phyloP scores from a whole-genome alignment of 2,797 vertebrate species.

The Melanotaenia pygmaea region DNA sequence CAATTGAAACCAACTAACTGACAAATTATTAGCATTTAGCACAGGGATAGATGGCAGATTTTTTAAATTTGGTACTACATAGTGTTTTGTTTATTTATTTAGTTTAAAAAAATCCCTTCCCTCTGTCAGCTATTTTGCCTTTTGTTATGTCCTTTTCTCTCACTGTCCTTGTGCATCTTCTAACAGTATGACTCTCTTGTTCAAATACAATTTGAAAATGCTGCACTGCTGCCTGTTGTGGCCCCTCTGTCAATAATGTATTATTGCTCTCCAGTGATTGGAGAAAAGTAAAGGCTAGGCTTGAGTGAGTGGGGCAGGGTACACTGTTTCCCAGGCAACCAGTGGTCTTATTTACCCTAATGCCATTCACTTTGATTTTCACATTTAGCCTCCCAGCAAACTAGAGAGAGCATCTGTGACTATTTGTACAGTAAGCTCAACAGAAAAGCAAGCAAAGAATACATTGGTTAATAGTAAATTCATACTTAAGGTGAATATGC shows the following conservation, averaged over 20 bases:
- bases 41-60: conserved; percentile 71
- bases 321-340: conserved; percentile 86
- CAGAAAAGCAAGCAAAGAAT: conserved; percentile 46
- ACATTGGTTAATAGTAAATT: conserved; percentile 35
- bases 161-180: conserved; percentile 65
- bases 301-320: conserved; percentile 81
- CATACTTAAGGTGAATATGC: conserved; percentile 44
- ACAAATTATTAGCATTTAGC: conserved; percentile 60
- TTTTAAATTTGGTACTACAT: conserved; percentile 72
- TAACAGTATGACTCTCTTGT: conserved; percentile 75
- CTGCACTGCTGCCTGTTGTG: conserved; percentile 82
- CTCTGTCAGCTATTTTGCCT: conserved; percentile 40
- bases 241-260: conserved; percentile 85
- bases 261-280: conserved; percentile 86
- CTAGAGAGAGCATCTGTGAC: conserved; percentile 62
- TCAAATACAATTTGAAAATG: conserved; percentile 84
- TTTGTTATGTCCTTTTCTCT: conserved; percentile 51
- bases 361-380: conserved; percentile 89
- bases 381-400: conserved; percentile 81
- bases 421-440: conserved; percentile 58
- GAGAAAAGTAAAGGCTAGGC: conserved; percentile 85
- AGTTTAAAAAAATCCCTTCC: conserved; percentile 33
- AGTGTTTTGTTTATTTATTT: conserved; percentile 39
- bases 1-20: conserved; percentile 65
- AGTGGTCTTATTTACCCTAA: conserved; percentile 87